phyloP scores from a whole-genome alignment of 2,888 invertebrate species.

The Tanypteryx hageni region DNA sequence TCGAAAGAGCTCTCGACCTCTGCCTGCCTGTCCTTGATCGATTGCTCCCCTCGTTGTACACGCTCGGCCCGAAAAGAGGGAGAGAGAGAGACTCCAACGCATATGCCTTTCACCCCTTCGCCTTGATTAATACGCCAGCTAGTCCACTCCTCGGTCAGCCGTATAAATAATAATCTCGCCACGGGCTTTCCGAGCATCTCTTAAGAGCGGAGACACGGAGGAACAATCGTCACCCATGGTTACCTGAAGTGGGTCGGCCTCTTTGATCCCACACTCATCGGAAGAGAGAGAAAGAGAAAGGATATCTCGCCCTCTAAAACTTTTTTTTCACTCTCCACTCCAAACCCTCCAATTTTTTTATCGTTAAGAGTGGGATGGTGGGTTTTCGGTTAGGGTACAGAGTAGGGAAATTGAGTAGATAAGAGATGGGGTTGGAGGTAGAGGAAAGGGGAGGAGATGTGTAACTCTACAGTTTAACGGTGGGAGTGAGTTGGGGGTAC shows the following conservation, averaged over 20 bases:
- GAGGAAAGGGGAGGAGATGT: not conserved
- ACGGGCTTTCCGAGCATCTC: slow-evolving; percentile 6
- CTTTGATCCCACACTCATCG: slow-evolving; percentile 32
- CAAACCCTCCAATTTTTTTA: not conserved
- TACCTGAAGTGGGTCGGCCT: slow-evolving; percentile 29
- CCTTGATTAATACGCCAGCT: slow-evolving; percentile 24
- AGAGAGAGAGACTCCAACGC: slow-evolving; percentile 8
- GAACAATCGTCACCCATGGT: slow-evolving; percentile 32
- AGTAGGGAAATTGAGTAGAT: too few species aligned
- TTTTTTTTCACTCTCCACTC: not conserved
- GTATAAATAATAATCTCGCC: slow-evolving; percentile 18
- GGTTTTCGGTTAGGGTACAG: too few species aligned
- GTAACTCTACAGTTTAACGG: not conserved
- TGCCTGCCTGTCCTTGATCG: slow-evolving; percentile 5
- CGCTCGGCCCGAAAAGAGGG: not conserved
- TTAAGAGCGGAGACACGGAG: slow-evolving; percentile 27
- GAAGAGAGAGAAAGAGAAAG: not conserved
- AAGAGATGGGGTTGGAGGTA: not conserved
- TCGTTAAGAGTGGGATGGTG: not conserved
- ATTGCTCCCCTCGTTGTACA: slow-evolving; percentile 1
- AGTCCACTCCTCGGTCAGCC: slow-evolving; percentile 19
- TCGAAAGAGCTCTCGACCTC: not conserved
- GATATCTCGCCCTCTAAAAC: not conserved
- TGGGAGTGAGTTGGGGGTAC: slow-evolving; percentile 28
- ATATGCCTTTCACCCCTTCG: not conserved